Percentiles rank a stretch among this genome's conserved stretches.
phyloP scores from a whole-genome alignment of 1,140 invertebrate genomes.

The Chelonus insularis region DNA sequence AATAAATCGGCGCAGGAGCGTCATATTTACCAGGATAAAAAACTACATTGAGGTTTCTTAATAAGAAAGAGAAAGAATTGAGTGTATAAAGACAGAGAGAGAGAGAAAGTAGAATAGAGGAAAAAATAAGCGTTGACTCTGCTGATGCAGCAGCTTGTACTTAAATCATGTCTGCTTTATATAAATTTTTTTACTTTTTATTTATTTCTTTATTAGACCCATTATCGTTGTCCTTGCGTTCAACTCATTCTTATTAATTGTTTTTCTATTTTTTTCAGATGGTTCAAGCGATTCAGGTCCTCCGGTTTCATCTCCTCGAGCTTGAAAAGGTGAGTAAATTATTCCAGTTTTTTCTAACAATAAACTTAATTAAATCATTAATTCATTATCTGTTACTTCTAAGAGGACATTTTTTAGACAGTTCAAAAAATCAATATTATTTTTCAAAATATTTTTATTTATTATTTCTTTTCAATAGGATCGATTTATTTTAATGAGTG shows the following conservation, averaged over 20 bases:
- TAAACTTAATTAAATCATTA: not conserved
- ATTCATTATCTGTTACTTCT: slow-evolving; percentile 1
- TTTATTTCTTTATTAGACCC: not conserved
- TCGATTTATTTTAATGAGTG: too few relatives aligned
- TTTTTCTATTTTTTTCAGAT: slow-evolving; percentile 83
- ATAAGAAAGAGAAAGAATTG: not conserved
- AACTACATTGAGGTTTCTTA: not conserved
- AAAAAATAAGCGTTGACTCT: too few relatives aligned
- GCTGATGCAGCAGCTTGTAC: too few relatives aligned
- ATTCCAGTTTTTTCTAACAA: slow-evolving; percentile 15
- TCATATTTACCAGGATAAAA: slow-evolving; percentile 21
- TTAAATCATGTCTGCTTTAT: too few relatives aligned
- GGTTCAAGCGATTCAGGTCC: slow-evolving; percentile 99
- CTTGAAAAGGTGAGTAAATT: slow-evolving; percentile 96
- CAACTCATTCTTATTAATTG: slow-evolving; percentile 29
- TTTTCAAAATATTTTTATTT: too few relatives aligned
- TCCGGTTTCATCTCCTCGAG: slow-evolving; percentile 99
- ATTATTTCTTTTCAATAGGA: too few relatives aligned
- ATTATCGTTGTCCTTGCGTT: not conserved
- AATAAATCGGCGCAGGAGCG: slow-evolving; percentile 22
- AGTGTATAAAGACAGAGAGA: not conserved
- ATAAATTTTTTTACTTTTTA: too few relatives aligned
- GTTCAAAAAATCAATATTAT: too few relatives aligned
- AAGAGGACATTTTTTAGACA: too few relatives aligned
- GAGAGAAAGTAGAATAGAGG: too few relatives aligned